Conservation (phyloP, 2,888 invertebrate species). For the Lasioglossum calceatum region DNA sequence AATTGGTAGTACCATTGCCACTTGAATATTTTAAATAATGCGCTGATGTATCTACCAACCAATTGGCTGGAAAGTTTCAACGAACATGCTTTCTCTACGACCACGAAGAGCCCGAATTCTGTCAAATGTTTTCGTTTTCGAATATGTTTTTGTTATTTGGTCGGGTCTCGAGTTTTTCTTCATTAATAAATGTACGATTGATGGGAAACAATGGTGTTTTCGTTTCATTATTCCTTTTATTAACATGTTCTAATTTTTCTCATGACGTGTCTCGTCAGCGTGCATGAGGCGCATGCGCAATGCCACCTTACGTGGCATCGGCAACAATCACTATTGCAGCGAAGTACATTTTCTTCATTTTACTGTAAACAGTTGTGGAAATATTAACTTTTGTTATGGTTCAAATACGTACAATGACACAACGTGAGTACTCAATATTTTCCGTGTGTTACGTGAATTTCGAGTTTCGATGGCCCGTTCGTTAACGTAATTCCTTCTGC, state of each 20-base stretch:
- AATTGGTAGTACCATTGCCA: neutral
- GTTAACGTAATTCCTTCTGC: slow-evolving; percentile 36
- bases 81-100: neutral
- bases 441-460: slow-evolving; percentile 12
- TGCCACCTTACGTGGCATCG: slow-evolving; percentile 87
- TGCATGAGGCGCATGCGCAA: slow-evolving; percentile 85
- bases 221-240: slow-evolving; percentile 32
- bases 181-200: slow-evolving; percentile 25
- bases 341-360: slow-evolving; percentile 76
- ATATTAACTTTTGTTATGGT: slow-evolving; percentile 80
- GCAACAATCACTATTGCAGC: slow-evolving; percentile 77
- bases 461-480: neutral
- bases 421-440: slow-evolving; percentile 74
- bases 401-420: slow-evolving; percentile 73
- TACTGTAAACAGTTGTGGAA: slow-evolving; percentile 78
- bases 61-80: slow-evolving; percentile 30
- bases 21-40: slow-evolving; percentile 27
- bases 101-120: neutral
- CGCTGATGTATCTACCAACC: slow-evolving; percentile 40
- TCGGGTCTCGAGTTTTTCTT: neutral
- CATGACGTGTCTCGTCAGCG: slow-evolving; percentile 80
- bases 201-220: neutral
- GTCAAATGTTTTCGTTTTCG: neutral
- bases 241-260: slow-evolving; percentile 59
- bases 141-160: neutral